phyloP scores from a whole-genome alignment of 1,140 invertebrate genomes.

The Ylistrum balloti region DNA sequence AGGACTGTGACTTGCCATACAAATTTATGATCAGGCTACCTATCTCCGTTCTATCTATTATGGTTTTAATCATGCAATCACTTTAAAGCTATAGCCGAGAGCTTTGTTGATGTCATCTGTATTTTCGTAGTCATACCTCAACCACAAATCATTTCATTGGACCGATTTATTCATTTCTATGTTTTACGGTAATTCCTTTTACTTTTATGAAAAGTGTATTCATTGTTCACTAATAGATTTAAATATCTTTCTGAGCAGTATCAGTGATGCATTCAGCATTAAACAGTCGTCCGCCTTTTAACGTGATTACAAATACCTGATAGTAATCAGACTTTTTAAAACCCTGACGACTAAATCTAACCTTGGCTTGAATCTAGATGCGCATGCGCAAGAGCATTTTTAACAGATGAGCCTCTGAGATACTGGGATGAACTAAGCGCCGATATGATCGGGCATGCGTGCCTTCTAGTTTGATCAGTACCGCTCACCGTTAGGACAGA shows the following conservation, averaged over 20 bases:
- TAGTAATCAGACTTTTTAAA: neutral
- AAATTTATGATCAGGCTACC: too few relatives aligned
- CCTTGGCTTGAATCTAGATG: neutral
- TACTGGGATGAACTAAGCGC: constrained; percentile 19
- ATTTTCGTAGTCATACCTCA: too few relatives aligned
- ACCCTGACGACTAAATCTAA: neutral
- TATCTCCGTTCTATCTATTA: too few relatives aligned
- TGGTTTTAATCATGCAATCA: too few relatives aligned
- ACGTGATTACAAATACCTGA: constrained; percentile 3
- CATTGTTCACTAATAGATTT: constrained; percentile 34
- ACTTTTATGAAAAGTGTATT: neutral
- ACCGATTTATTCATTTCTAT: neutral
- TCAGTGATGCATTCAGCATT: neutral
- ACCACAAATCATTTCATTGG: too few relatives aligned
- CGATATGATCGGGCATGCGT: constrained; percentile 37
- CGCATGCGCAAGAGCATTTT: neutral
- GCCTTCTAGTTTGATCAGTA: neutral
- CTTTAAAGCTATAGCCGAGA: too few relatives aligned
- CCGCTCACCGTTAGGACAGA: neutral
- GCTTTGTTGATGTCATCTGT: too few relatives aligned
- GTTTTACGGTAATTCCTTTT: neutral
- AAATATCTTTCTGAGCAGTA: neutral
- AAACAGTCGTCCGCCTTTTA: neutral
- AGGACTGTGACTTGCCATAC: too few relatives aligned
- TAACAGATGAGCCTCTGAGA: constrained; percentile 1